Conservation (phyloP, 2,888 invertebrate genomes). For the Melanophora roralis region DNA sequence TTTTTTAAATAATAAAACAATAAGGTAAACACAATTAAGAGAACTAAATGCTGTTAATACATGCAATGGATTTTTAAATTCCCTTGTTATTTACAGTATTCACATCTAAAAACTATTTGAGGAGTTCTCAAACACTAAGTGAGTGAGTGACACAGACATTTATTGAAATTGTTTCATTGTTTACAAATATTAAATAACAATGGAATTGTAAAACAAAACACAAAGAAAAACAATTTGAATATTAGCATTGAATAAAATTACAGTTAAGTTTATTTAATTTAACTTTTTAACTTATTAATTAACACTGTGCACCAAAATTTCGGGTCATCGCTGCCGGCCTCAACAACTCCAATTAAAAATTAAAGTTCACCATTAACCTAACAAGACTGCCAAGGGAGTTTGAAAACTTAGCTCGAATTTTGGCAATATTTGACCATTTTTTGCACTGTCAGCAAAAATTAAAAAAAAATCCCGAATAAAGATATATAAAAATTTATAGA, state of each 20-base stretch:
- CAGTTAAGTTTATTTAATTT: no score
- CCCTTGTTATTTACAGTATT: not conserved
- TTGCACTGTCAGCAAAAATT: no score
- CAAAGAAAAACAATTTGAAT: slow-evolving; percentile 13
- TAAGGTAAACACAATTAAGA: slow-evolving; percentile 56
- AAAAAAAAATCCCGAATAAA: no score
- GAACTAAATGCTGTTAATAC: slow-evolving; percentile 35
- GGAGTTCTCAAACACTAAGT: slow-evolving; percentile 7
- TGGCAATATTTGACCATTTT: no score
- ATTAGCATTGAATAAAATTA: slow-evolving; percentile 2
- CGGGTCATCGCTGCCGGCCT: no score
- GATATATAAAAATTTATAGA: no score
- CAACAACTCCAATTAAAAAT: no score
- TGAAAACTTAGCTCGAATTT: no score
- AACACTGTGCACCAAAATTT: no score
- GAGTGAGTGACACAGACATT: not conserved
- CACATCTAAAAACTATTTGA: not conserved
- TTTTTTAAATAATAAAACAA: slow-evolving; percentile 31
- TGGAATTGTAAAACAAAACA: slow-evolving; percentile 23
- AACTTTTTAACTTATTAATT: no score
- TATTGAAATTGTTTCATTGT: slow-evolving; percentile 40
- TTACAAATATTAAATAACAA: slow-evolving; percentile 58
- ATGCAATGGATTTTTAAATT: slow-evolving; percentile 2
- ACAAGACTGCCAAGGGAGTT: no score
- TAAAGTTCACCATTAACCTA: no score